Evolutionary conservation across 2,888 invertebrate genomes (phyloP).

Genomic region (Bugulina stolonifera): DNA sequence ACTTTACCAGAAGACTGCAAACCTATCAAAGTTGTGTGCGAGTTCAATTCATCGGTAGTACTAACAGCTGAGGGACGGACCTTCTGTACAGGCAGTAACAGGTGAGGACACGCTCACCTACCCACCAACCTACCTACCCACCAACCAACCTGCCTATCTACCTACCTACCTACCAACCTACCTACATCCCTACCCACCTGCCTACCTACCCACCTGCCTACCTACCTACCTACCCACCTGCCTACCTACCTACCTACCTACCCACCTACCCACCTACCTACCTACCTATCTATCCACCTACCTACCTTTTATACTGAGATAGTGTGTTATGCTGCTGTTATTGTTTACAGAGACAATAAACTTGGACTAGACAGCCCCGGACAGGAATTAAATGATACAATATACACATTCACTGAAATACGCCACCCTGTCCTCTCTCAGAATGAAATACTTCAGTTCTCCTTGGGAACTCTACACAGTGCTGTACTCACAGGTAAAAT

Average conservation of each 20-base stretch:
- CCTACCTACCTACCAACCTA: too few relatives aligned
- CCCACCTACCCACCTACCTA: too few relatives aligned
- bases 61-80: constrained; percentile 42
- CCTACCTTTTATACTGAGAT: too few relatives aligned
- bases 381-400: constrained; percentile 40
- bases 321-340: too few relatives aligned
- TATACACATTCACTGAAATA: constrained; percentile 39
- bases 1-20: constrained; percentile 37
- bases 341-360: constrained; percentile 47
- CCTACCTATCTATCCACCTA: too few relatives aligned
- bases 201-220: too few relatives aligned
- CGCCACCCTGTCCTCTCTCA: constrained; percentile 37
- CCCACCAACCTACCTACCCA: not conserved
- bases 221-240: too few relatives aligned
- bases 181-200: too few relatives aligned
- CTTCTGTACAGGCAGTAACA: constrained; percentile 46
- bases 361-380: constrained; percentile 38
- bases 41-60: constrained; percentile 49
- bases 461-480: constrained; percentile 49
- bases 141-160: not conserved
- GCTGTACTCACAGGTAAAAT: constrained; percentile 43
- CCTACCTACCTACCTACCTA: too few relatives aligned
- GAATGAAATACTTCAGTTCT: constrained; percentile 37
- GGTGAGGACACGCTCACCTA: constrained; percentile 33
- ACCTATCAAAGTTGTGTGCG: constrained; percentile 45